Evolutionary conservation across 2,888 invertebrate species (phyloP), one percentile per base, ranked within the genome.

Genomic region (Bellardia pandia): DNA sequence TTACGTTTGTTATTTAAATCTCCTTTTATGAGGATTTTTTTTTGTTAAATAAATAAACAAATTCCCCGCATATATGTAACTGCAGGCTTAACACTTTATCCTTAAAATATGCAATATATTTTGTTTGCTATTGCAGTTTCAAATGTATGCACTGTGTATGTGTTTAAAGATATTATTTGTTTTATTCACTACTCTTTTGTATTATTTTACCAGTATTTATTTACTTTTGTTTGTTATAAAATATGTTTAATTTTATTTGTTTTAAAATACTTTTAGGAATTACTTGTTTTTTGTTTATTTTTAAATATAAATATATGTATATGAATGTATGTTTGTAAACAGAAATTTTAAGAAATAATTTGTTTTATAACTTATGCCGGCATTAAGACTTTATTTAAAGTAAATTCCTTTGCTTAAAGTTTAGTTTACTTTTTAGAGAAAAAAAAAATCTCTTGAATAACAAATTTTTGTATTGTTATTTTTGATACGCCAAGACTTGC

Each of bases 341-440:
- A 16, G 30, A 14, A 53, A 53, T 16, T 16, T 48, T 66, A 9
- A 58, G 37, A 60, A 14, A 11, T 68, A 60, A 14, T 62, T 53
- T 62, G 37, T 56, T 13, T 16, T 64, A 42, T 30, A 45, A 56
- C 48, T 69, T 80, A 40, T 60, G 81, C 81, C 81, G 81, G 81
- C 16, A 56, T 58, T 60, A 48, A 30, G 14, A 66, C 33, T 33
- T 23, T 58, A 69, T 68, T 66, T 45, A 7, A 37, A 45, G 6
- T 8, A 37, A 33, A 62, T 72, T 80, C 42, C 13, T 64, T 64
- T 72, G n/a, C 53, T 53, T 23, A 23, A 64, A 74, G 66, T 81
- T 74, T 74, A 33, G 16, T 74, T 13, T 71, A 64, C 30, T 33
- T 62, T 11, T 9, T 30, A 37, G 5, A 37, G 14, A 45, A 45